Percentiles rank a stretch among this genome's conserved stretches.
phyloP scores from a whole-genome alignment of 2,113 vertebrate genomes.

The Lepisosteus oculatus region DNA sequence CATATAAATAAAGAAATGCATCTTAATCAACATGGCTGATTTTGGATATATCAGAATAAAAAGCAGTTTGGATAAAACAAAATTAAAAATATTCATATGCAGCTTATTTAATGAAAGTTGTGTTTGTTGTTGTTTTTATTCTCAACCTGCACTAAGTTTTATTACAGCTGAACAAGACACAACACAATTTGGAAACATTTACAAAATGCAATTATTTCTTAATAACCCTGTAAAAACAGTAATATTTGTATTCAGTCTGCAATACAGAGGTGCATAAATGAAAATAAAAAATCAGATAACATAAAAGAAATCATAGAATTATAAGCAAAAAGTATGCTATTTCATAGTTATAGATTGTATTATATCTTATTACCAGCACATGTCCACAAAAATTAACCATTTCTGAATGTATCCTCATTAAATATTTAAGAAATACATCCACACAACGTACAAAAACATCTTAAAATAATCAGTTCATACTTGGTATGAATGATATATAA shows the following conservation, averaged over 20 bases:
- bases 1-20: too few species aligned
- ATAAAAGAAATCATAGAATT: conserved; percentile 7
- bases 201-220: conserved; percentile 62
- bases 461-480: too few species aligned
- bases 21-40: too few species aligned
- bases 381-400: too few species aligned
- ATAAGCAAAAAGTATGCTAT: background rate
- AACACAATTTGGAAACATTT: conserved; percentile 47
- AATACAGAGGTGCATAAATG: background rate
- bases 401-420: too few species aligned
- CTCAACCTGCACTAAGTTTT: too few species aligned
- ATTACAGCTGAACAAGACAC: conserved; percentile 32
- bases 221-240: conserved; percentile 60
- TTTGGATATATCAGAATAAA: background rate
- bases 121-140: conserved; percentile 23
- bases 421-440: too few species aligned
- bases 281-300: background rate
- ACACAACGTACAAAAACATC: too few species aligned
- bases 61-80: conserved; percentile 23
- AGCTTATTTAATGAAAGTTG: conserved; percentile 17
- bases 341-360: background rate
- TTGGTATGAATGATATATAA: too few species aligned
- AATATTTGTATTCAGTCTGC: background rate
- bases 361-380: background rate
- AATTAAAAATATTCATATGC: conserved; percentile 30